phyloP scores from a whole-genome alignment of 2,113 vertebrate genomes.

The Sinosuthora webbiana region DNA sequence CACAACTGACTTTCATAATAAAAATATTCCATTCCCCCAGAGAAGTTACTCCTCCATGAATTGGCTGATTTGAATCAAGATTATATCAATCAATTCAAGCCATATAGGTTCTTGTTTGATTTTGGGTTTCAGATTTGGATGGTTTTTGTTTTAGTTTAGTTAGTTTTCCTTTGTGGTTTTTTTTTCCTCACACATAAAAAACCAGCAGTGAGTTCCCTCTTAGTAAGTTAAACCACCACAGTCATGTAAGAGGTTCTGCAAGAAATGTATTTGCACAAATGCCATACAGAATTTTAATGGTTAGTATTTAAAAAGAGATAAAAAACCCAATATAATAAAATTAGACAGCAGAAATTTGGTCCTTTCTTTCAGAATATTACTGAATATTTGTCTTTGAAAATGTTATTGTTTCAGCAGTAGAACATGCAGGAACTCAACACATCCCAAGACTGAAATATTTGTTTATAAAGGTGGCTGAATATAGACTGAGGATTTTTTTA shows the following conservation, averaged over 20 bases:
- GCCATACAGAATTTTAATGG: background rate
- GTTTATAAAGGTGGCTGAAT: background rate
- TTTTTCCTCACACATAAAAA: background rate
- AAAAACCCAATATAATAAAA: background rate
- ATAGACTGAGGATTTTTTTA: background rate
- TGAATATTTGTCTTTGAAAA: background rate
- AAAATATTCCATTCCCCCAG: background rate
- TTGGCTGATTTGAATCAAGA: background rate
- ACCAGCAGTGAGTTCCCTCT: background rate
- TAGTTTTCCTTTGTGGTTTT: background rate
- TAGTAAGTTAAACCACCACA: background rate
- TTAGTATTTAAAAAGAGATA: background rate
- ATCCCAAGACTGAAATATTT: background rate
- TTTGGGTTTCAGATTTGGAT: accelerated
- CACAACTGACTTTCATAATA: background rate
- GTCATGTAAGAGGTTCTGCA: background rate
- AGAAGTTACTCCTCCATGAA: background rate
- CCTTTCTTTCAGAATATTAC: background rate
- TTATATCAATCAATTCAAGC: background rate
- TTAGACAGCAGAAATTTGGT: background rate
- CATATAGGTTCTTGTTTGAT: background rate
- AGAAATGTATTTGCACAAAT: background rate
- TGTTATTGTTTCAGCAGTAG: background rate
- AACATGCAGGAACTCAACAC: background rate
- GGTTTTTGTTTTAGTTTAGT: background rate